Evolutionary conservation across 2,888 invertebrate species (phyloP), one percentile per base, ranked within the genome.

Genomic region (Eristalinus aeneus): DNA sequence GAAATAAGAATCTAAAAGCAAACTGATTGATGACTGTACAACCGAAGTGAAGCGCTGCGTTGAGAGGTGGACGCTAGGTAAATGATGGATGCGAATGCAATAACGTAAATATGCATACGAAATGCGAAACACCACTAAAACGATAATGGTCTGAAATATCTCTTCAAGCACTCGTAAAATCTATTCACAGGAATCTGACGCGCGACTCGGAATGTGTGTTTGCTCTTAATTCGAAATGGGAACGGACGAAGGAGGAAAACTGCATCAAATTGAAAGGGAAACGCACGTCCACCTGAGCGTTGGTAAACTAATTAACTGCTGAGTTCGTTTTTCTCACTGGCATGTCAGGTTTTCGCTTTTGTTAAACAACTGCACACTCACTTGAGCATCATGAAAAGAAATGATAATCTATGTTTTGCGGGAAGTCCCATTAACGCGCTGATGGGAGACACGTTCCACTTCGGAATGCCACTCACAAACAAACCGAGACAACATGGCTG

Each of bases 21-120:
- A 32, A 76, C 60, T 81, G 81, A 81, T 76, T 81, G 76, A 81
- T 81, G 76, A 72, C 65, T 71, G 36, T 27, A 27, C 81, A 76
- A 67, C 31, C 64, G 61, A 81, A 81, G 76, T 72, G 76, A 76
- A 81, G 61, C 65, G 81, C 71, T 81, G 71, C 76, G 73, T 64
- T 73, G 73, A 73, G 64, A 64, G 73, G 64, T 73, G 53, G 16
- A n/a, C 20, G 64, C 56, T 63, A 73, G 73, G 64, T 73, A 64
- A 46, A 64, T 73, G 73, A 73, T 73, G 73, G 12, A 73, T 64
- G 64, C 34, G 73, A 73, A 56, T 63, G 73, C 73, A 73, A 73
- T 71, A 61, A 27, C 56, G 16, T 46, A 16, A 56, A 23, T 27
- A 12, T 22, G n/a, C 56, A 16, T 5, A 46, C 16, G 16, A 16